Base-by-base conservation (phyloP, 2,888 invertebrate genomes). In the Clitarchus hookeri region DNA sequence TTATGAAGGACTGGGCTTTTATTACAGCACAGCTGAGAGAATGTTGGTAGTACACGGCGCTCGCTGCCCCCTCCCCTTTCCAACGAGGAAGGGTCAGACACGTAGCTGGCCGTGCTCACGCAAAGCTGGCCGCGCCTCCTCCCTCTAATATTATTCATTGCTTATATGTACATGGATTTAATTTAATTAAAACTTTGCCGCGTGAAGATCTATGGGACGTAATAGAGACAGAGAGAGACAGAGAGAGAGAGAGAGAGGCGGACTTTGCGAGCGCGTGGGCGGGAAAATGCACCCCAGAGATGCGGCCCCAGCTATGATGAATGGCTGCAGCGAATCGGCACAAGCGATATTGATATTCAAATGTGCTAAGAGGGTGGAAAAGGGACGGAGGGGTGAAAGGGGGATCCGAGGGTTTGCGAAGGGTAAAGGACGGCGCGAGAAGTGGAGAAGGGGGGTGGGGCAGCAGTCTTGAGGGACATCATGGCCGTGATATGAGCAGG, bases 271-370 rank as follows among this genome's bases (percentile, higher is more conserved):
- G 36, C 48, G 83, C 27, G 83, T 44, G 44, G 65, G 65, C 23
- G 65, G 65, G 79, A n/a, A 85, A 87, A 85, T 85, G 48, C 87
- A 85, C 87, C 87, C 87, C 25, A 77, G 87, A 85, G 85, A 85
- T 36, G 26, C 19, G 79, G 44, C n/a, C 48, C 48, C 48, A 53
- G 48, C 44, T 6, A 26, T 86, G 86, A 86, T 85, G 83, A 86
- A 86, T 85, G 85, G 85, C 53, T 23, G 65, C 25, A 13, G 80
- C 44, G 83, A 82, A 85, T 78, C 83, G 85, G 83, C 85, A 77
- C 77, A 83, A 86, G 86, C 85, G 79, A 87, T 87, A 87, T 87
- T 87, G 87, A 86, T 87, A 87, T 87, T 87, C 87, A 87, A 87
- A 87, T 87, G 87, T 44, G 83, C 78, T 84, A 84, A 79, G 84